A percentile compares a stretch with the other conserved stretches of the same genome.
phyloP scores from a whole-genome alignment of 2,888 invertebrate species.

The Melanostoma mellinum region DNA sequence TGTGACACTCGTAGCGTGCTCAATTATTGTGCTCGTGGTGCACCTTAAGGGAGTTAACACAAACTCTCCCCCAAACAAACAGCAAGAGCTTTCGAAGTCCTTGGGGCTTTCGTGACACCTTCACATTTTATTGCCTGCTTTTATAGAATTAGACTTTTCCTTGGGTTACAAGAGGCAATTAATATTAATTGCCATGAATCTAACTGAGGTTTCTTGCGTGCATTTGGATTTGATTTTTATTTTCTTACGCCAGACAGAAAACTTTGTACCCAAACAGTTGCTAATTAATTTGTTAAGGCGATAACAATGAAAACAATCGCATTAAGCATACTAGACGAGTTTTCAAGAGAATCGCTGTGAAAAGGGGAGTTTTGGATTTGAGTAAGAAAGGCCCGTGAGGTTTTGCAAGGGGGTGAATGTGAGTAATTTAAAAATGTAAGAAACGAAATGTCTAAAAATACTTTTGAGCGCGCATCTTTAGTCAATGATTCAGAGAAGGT shows the following conservation, averaged over 20 bases:
- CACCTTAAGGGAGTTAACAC: conserved; percentile 48
- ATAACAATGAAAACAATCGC: conserved; percentile 50
- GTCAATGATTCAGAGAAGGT: too few species aligned
- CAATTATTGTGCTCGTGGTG: conserved; percentile 43
- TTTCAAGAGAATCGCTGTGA: too few species aligned
- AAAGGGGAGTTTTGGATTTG: too few species aligned
- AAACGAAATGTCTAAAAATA: too few species aligned
- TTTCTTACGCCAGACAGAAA: conserved; percentile 11
- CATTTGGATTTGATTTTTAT: conserved; percentile 5
- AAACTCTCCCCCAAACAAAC: conserved; percentile 11
- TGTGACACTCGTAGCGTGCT: conserved; percentile 62
- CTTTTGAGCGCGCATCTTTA: too few species aligned
- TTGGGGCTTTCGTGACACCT: conserved; percentile 61
- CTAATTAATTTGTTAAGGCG: conserved; percentile 61
- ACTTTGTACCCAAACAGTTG: conserved; percentile 59
- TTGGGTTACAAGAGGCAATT: conserved; percentile 67
- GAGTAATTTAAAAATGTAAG: too few species aligned
- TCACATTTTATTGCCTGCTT: conserved; percentile 66
- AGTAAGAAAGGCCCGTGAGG: too few species aligned
- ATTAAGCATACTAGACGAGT: not conserved
- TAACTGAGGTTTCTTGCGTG: conserved; percentile 53
- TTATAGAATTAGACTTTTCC: conserved; percentile 70
- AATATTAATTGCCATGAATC: conserved; percentile 68
- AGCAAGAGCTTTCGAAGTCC: conserved; percentile 22
- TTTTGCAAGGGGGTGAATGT: too few species aligned